Evolutionary conservation across 2,797 vertebrate species (phyloP), one percentile per base, ranked within the genome.

Genomic region (Sebastes variabilis): DNA sequence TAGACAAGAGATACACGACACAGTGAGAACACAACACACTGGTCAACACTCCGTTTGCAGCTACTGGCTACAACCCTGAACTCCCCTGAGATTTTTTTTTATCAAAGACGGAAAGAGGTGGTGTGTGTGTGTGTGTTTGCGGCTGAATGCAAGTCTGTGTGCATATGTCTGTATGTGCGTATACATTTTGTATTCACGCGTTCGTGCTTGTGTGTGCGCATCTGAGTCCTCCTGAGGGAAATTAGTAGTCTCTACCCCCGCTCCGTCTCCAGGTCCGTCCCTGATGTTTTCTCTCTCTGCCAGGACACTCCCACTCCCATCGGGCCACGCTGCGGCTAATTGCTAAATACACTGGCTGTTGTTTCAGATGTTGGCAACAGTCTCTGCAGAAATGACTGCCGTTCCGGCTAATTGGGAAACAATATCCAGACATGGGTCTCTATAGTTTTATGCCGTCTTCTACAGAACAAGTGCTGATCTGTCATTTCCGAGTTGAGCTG

Each of bases 1-100:
- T 98, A 98, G 96, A 95, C 87, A 81, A 90, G 88, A 91, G 91
- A 92, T 77, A 87, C 84, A 93, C 83, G 85, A 91, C 90, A 86
- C 84, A 85, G 87, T 79, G 90, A 90, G 79, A 92, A 90, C 86
- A 90, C 90, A 91, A 93, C 92, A 92, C 93, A 93, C 87, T 68
- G 90, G 90, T 92, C 93, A 92, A 88, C 90, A 91, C 89, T 91
- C 83, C 79, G 87, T 84, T 56, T 83, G 68, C 84, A 84, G 85
- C 80, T 56, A 60, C 81, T 62, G 75, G 81, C 90, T 86, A 49
- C 84, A 84, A 87, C 85, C 86, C 72, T 78, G 55, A 77, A 66
- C 72, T 85, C 93, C 86, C 86, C 34, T 5, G 84, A 88, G 92
- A 70, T 60, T 27, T 25, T 25, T 49, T 49, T 88, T 62, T 58